Base-by-base conservation (phyloP, 1,140 invertebrate species). In the Papilio machaon region DNA sequence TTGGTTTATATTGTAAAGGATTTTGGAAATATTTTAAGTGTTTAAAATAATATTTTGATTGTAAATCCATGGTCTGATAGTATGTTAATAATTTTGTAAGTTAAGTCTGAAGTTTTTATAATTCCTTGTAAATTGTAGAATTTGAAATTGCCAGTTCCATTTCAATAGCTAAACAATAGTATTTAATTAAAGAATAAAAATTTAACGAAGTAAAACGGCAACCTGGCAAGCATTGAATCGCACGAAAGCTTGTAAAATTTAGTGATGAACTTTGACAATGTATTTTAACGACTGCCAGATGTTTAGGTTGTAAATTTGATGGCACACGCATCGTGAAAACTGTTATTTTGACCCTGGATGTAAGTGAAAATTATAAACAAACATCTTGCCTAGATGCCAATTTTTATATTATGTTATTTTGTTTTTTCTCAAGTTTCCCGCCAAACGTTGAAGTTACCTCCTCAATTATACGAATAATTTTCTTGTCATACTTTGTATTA, bases 201-300 rank as follows among this genome's bases (percentile, higher is more conserved):
- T 35, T 70, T 13, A 70, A 70, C 64, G 64, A 70, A 70, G 64
- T 35, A 70, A 35, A 30, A 35, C 64, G 64, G 60, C 30, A 9
- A 64, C 9, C 30, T 67, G 13, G 23, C 23, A 67, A 35, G 23
- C 64, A 23, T 70, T 70, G 30, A 70, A 70, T 35, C 13, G 64
- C 30, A 70, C 64, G 64, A 70, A 70, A 70, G 30, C 23, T 35
- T 70, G 64, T 70, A 70, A 70, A 35, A 67, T 67, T 67, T 67
- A 70, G 38, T 35, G 13, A 15, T 30, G 23, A 60, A 2, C 23
- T 70, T 35, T 70, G 30, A 70, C 64, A 70, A 67, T 67, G 64
- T 67, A 67, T 15, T 13, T 0, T 30, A 67, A 67, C 64, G 64
- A 35, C 23, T 67, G 13, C 7, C 64, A 67, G 30, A 35, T 67